Base-by-base conservation (phyloP, 1,140 invertebrate genomes). In the Cydia pomonella region DNA sequence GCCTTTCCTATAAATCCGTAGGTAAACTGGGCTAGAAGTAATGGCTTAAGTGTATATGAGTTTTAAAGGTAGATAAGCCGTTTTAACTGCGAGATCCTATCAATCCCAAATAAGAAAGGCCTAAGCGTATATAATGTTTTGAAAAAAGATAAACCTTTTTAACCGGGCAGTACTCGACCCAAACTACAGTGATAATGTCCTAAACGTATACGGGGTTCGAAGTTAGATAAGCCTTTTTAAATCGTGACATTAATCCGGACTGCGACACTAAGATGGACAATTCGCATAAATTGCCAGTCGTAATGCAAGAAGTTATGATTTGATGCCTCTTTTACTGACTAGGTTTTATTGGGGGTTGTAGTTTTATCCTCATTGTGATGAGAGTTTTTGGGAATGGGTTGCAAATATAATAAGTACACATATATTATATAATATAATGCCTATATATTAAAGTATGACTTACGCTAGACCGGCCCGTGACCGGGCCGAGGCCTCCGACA, bases 291-390 rank as follows among this genome's bases (percentile, higher is more conserved):
- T 18, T 69, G 16, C 25, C 5, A 27, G 63, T 41, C 63, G 63
- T 66, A 18, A 69, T 38, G 5, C 64, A 2, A 23, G 12, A 33
- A 69, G 64, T 69, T 69, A 41, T 69, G 64, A 69, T 69, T 38
- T 33, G 64, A 69, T 69, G 64, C 16, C n/a, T 10, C 29, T 69
- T 69, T 69, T 69, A 33, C 64, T 29, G n/a, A 5, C 29, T 38
- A 66, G 27, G 64, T 33, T 69, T 69, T 69, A 69, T 69, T 41
- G 18, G 29, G 3, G 6, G 10, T 29, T 64, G 25, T 66, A 63
- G 25, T 66, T 69, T 59, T 23, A 10, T 21, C 21, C 18, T 59
- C 53, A 12, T 59, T 59, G 47, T 50, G n/a, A 3, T 7, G 12
- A n/a, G 16, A 4, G n/a, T 50, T 50, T 6, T 47, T 2, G 33